These are phyloP conservation scores for Buphagus erythrorhynchus DNA, from an alignment of 2,797 vertebrate species.

Conservation along the genomic window DNA sequence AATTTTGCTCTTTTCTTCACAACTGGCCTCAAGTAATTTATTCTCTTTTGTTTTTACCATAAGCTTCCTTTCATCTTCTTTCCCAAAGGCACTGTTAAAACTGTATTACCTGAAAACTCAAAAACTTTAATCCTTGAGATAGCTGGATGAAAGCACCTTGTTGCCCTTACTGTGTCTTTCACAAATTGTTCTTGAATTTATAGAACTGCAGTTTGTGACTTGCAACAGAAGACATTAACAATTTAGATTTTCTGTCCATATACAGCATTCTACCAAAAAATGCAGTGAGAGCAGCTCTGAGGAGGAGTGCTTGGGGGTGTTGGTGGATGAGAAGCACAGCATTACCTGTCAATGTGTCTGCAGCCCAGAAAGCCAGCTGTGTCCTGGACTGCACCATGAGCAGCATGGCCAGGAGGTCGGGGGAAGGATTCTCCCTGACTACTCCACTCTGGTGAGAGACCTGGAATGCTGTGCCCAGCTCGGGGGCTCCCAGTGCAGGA, in stretches of 20 bases:
- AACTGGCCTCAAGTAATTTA: neutral
- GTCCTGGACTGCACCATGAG: rapidly evolving
- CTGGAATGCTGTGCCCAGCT: too few relatives aligned
- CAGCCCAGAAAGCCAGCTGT: neutral
- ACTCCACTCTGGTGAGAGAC: too few relatives aligned
- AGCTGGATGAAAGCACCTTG: neutral
- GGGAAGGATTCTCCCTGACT: too few relatives aligned
- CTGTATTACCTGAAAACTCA: neutral
- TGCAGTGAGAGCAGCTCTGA: neutral
- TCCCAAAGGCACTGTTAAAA: neutral
- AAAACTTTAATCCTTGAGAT: neutral
- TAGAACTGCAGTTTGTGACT: neutral
- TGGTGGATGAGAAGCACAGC: neutral
- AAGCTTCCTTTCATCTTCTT: neutral
- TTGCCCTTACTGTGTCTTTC: neutral
- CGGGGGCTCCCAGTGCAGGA: too few relatives aligned
- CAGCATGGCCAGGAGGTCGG: neutral
- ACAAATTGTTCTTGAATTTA: neutral
- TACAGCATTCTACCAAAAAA: neutral
- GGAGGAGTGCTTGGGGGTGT: neutral
- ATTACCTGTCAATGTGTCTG: neutral
- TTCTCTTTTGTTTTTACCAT: neutral
- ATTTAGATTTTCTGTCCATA: neutral
- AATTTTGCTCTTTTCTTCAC: neutral
- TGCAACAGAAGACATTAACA: neutral